Evolutionary conservation across 2,113 vertebrate genomes (phyloP).

Genomic region (Scortum barcoo): DNA sequence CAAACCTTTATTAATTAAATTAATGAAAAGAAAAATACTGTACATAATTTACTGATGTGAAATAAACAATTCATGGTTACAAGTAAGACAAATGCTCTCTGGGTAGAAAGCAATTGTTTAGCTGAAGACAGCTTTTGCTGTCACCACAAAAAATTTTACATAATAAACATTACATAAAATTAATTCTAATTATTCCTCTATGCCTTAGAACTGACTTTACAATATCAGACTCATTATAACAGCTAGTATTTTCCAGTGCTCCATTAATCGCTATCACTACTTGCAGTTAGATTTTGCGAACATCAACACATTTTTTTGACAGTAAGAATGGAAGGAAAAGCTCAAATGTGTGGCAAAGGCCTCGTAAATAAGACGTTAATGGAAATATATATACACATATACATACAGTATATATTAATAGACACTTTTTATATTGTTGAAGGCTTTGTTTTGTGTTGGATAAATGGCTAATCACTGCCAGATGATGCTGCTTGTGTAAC

Average conservation of each 20-base stretch:
- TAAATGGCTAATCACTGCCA: background rate
- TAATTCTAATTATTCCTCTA: background rate
- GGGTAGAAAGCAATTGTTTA: background rate
- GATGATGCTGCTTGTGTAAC: background rate
- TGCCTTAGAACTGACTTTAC: background rate
- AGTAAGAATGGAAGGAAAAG: background rate
- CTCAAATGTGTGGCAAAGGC: background rate
- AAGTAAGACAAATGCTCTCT: background rate
- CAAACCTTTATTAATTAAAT: constrained; percentile 8
- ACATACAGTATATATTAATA: background rate
- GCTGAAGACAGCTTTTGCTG: background rate
- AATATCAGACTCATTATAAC: background rate
- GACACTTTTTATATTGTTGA: background rate
- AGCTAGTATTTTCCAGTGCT: background rate
- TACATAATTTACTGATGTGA: background rate
- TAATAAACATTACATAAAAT: too few relatives aligned
- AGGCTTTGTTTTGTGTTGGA: constrained; percentile 6
- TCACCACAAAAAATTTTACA: background rate
- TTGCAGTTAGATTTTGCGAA: background rate
- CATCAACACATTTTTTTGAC: background rate
- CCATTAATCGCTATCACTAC: background rate
- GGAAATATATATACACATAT: background rate
- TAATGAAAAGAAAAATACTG: background rate
- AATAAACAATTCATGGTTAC: background rate
- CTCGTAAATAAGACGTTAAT: background rate